A percentile compares a stretch with the other conserved stretches of the same genome.
These are phyloP conservation scores for Gymnocephalus cernua DNA, from an alignment of 2,113 vertebrate species.

Conservation along the genomic window DNA sequence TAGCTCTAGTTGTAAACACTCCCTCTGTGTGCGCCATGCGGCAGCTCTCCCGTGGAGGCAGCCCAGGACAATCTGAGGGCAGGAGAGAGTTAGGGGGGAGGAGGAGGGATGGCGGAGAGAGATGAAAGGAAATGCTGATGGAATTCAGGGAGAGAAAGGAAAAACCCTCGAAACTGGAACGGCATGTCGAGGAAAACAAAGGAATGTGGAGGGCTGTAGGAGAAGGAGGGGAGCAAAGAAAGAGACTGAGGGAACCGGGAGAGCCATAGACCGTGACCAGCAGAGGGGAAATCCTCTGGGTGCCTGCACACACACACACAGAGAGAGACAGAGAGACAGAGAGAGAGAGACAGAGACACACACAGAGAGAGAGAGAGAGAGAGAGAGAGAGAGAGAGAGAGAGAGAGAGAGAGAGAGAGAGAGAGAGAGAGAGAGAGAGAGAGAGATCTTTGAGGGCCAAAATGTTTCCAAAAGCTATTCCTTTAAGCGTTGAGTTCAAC, in stretches of 20 bases:
- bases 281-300: conserved; percentile 49
- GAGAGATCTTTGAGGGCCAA: too few relatives aligned
- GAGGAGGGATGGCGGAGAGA: neutral
- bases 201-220: conserved; percentile 30
- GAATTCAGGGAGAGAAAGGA: conserved; percentile 39
- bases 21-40: neutral
- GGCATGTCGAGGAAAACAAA: conserved; percentile 49
- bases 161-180: conserved; percentile 42
- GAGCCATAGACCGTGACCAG: conserved; percentile 32
- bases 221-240: conserved; percentile 5
- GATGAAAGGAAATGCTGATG: conserved; percentile 51
- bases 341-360: too few relatives aligned
- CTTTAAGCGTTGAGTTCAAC: neutral
- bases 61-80: conserved; percentile 29
- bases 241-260: neutral
- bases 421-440: too few relatives aligned
- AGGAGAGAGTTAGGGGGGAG: neutral
- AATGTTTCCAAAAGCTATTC: neutral
- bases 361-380: too few relatives aligned
- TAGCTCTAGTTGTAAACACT: conserved; percentile 44
- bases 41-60: neutral
- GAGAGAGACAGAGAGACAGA: neutral
- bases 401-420: too few relatives aligned
- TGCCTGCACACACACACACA: too few relatives aligned
- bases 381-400: neutral